Conservation (phyloP, 2,113 vertebrate species). For the Syngnathus scovelli region DNA sequence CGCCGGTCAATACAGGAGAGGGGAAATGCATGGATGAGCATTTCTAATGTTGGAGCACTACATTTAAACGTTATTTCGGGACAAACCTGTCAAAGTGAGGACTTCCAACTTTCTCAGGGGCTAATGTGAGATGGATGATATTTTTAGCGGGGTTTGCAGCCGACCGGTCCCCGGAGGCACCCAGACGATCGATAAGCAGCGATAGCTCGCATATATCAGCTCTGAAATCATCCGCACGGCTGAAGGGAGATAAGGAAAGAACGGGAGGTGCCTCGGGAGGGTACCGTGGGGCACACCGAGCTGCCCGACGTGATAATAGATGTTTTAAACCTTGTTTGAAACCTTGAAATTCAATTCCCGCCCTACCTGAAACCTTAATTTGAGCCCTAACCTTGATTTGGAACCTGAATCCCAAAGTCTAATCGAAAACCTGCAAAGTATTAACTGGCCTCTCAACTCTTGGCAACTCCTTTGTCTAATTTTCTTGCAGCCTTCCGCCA, state of each 20-base stretch:
- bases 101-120: not conserved
- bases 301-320: not conserved
- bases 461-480: not conserved
- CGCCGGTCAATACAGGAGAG: not conserved
- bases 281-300: not conserved
- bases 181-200: not conserved
- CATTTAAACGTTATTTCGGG: not conserved
- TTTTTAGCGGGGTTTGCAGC: not conserved
- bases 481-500: not conserved
- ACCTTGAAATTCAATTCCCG: too few relatives aligned
- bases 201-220: not conserved
- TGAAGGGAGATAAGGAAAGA: not conserved
- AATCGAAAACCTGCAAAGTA: not conserved
- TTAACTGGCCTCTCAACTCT: not conserved
- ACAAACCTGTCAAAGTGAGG: not conserved
- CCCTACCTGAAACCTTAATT: too few relatives aligned
- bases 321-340: not conserved
- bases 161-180: not conserved
- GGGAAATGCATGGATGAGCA: slow-evolving; percentile 1
- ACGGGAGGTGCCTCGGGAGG: not conserved
- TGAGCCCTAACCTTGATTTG: too few relatives aligned
- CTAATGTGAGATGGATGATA: not conserved
- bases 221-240: not conserved
- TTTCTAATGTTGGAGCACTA: not conserved
- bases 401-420: not conserved